Base-by-base conservation (phyloP, 2,888 invertebrate genomes). In the Urechis unicinctus region DNA sequence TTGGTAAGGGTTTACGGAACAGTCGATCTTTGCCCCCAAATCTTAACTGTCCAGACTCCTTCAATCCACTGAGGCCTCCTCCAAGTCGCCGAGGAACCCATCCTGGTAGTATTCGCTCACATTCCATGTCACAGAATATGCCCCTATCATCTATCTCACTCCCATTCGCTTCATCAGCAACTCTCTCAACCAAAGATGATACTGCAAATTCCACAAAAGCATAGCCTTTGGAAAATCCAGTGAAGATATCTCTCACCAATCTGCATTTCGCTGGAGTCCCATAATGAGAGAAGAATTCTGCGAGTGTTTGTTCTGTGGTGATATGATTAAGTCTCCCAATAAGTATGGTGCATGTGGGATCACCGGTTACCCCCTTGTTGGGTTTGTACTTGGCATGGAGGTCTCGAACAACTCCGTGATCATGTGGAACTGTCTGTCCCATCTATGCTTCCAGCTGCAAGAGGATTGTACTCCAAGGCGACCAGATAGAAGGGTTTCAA, bases 51-150 rank as follows among this genome's bases (percentile, higher is more conserved):
- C 92, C 92, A 0, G 91, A 88, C 75, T 89, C 88, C 68, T 88
- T 90, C 62, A 83, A 84, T 0, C 92, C 92, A 2, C 90, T 90
- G 71, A 91, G 87, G 17, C 92, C 92, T 21, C 92, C 92, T 2
- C 92, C 92, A 4, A 91, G 79, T 61, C 92, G 79, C 61, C 92
- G 81, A 2, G 92, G 92, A 70, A 85, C 84, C 92, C 92, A 92
- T 1, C 89, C 89, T 50, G 67, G 63, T 51, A 77, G 49, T 21
- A 78, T 79, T 60, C 90, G 81, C 71, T 85, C 87, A 65, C 85
- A 85, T 77, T 91, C 91, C 66, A 83, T 83, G 74, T 92, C 91
- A 2, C 88, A 86, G 67, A 91, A 82, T 30, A 91, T 80, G 70
- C 84, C 83, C 55, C 61, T 81, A 1, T 86, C 86, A 70, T 89